Evolutionary conservation across 2,797 vertebrate species (phyloP), one percentile per base, ranked within the genome.

Genomic region (Anniella stebbinsi): DNA sequence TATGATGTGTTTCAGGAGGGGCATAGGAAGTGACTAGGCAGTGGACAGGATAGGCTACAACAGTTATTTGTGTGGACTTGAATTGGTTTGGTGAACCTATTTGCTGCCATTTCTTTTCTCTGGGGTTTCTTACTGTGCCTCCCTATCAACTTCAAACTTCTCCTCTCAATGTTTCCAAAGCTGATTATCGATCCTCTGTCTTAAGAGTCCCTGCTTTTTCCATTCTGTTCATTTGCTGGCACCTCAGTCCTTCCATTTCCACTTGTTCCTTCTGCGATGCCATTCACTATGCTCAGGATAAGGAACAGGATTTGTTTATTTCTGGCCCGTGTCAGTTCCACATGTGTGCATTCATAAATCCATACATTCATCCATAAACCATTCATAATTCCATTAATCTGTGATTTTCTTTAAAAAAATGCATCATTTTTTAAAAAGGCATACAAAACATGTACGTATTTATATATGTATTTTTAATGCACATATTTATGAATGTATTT

Each of bases 1-100:
- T 88, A 60, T 91, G 57, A 88, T 88, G 76, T 85, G 69, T 90
- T 92, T 76, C 83, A 90, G 11, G 2, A 28, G 25, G 45, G 87
- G 93, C 92, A 36, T 28, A 82, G 36, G 86, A 41, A 82, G 75
- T 92, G 86, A 83, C 93, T 88, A 93, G 80, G 89, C 82, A 93
- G 88, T 88, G 0, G 91, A 15, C 89, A 91, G 66, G 84, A 92
- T 88, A 84, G 87, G 57, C 78, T 85, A 88, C 83, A 60, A 15
- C 89, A 91, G 93, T 66, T n/a, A 73, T 87, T 75, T 33, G 66
- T 66, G 73, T n/a, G 12, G 76, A 45, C 23, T 80, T 81, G 36
- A 72, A 57, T 25, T 80, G 63, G 15, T 82, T 25, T 57, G 70
- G 51, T 69, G n/a, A 82, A 28, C 15, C 70, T 54, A 57, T 28